Evolutionary conservation across 2,797 vertebrate genomes (phyloP).

Genomic region (Sebastes reedi): DNA sequence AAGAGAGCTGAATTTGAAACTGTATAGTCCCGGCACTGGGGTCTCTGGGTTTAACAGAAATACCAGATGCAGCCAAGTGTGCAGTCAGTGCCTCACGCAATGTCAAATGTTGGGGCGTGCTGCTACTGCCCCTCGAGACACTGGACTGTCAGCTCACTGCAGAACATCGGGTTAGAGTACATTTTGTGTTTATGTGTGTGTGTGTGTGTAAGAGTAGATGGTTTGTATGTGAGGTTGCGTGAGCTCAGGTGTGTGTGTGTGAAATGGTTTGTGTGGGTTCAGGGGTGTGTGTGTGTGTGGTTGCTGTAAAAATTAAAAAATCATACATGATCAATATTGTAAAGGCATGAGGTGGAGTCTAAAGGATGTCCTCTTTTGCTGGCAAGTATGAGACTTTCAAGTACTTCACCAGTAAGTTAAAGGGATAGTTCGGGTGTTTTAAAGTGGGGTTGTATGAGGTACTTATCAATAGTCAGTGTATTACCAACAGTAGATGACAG

Average conservation of each 20-base stretch:
- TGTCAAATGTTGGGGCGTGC: conserved; percentile 39
- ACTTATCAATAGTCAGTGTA: too few species aligned
- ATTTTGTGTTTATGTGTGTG: background rate
- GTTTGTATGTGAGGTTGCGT: background rate
- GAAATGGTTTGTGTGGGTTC: background rate
- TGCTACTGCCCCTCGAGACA: conserved; percentile 28
- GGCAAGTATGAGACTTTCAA: background rate
- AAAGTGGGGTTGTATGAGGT: too few species aligned
- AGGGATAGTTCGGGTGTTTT: too few species aligned
- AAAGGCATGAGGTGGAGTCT: background rate
- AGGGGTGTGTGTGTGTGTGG: background rate
- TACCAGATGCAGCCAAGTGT: conserved; percentile 51
- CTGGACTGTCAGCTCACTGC: conserved; percentile 8
- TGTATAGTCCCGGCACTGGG: background rate
- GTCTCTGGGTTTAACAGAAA: conserved; percentile 33
- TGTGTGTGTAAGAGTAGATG: background rate
- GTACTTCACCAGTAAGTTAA: background rate
- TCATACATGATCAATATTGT: background rate
- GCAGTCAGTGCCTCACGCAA: conserved; percentile 51
- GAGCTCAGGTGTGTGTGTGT: background rate
- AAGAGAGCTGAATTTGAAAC: conserved; percentile 20
- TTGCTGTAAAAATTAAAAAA: background rate
- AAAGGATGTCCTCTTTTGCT: background rate
- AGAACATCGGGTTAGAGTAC: conserved; percentile 34
- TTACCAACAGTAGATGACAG: too few species aligned